Base-by-base conservation (phyloP, 2,113 vertebrate genomes). In the Corapipo altera region DNA sequence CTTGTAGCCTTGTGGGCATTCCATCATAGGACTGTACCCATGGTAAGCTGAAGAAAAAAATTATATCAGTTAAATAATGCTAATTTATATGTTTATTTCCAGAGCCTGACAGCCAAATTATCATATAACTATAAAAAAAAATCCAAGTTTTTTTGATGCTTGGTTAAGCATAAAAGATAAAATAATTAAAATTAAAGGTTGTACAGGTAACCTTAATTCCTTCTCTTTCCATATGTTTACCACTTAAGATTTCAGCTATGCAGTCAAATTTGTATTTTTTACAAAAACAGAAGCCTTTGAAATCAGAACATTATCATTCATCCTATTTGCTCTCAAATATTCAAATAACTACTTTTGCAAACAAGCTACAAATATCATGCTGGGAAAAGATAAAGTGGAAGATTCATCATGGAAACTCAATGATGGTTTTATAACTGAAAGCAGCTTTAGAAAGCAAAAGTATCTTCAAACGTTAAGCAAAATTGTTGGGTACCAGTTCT, bases 1-100 rank as follows among this genome's bases (percentile, higher is more conserved):
- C 94, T 98, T 99, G 97, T 99, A 99, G 76, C 99, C 99, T 87
- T 98, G 98, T 30, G 99, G 98, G 95, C 99, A 99, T 89, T 99
- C 99, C 85, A 98, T 98, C 91, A 98, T 91, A 88, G 98, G 98
- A 75, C 95, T 97, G 10, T 98, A 98, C 49, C 98, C 98, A 87
- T 99, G 98, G 84, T 99, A 98, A 58, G 98, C 99, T 99, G 96
- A 51, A 87, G 85, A 64, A 97, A 95, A 83, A 70, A 66, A 48
- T 28, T 6, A 21, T 2, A n/a, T 61, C 24, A 9, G 20, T 88
- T 77, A 67, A 90, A 64, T n/a, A 62, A 11, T 59, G 24, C 20
- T 77, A 33, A 66, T 33, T 95, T 48, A 91, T 2, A 54, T 21
- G 7, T 2, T 86, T 84, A 66, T 49, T 69, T 74, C 57, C 65